Evolutionary conservation across 1,140 invertebrate genomes (phyloP).

Genomic region (Thaumatotibia leucotreta): DNA sequence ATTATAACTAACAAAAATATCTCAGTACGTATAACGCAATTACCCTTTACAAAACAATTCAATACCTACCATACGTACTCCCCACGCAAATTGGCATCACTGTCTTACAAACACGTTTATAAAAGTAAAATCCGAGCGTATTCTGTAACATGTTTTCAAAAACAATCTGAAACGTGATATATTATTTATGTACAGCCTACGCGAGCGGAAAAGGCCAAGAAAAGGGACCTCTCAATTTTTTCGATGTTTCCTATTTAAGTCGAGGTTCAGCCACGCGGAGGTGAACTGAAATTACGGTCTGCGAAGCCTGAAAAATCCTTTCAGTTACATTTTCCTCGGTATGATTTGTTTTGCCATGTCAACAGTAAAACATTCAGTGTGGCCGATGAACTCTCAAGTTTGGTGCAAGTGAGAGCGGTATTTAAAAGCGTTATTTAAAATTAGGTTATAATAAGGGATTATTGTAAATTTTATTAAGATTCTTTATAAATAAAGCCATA

Average conservation of each 20-base stretch:
- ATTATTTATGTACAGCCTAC: neutral
- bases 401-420: neutral
- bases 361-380: conserved; percentile 5
- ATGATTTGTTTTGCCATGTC: conserved; percentile 9
- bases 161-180: neutral
- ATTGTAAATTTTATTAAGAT: too few relatives aligned
- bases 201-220: neutral
- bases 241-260: neutral
- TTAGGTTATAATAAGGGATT: too few relatives aligned
- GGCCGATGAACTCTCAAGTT: neutral
- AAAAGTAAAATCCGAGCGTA: neutral
- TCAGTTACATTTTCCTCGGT: neutral
- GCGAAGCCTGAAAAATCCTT: neutral
- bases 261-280: neutral
- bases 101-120: neutral
- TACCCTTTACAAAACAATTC: too few relatives aligned
- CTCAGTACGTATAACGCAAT: too few relatives aligned
- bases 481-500: too few relatives aligned
- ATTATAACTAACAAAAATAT: too few relatives aligned
- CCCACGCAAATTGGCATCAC: too few relatives aligned
- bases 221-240: neutral
- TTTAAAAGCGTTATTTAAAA: neutral
- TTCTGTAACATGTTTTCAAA: neutral
- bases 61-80: too few relatives aligned
- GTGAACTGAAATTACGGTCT: neutral